phyloP scores from a whole-genome alignment of 2,888 invertebrate species.

The Sipha maydis region DNA sequence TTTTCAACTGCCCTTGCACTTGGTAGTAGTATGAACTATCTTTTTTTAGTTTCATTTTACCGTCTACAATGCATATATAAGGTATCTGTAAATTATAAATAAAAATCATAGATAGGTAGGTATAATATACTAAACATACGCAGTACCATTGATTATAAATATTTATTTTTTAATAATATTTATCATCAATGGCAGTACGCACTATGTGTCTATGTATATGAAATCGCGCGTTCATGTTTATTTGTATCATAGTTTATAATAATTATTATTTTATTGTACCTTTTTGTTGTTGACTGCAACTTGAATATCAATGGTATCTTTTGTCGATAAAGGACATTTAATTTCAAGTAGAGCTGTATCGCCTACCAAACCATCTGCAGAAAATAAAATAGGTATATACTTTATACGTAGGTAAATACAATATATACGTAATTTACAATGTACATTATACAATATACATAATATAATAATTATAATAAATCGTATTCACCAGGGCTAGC shows the following conservation, averaged over 20 bases:
- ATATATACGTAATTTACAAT: too few relatives aligned
- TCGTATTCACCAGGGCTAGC: too few relatives aligned
- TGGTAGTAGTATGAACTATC: background rate
- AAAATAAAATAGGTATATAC: background rate
- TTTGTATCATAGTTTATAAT: too few relatives aligned
- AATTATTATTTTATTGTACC: too few relatives aligned
- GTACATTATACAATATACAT: background rate
- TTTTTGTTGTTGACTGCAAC: background rate
- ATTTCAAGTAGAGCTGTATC: background rate
- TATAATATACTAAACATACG: background rate
- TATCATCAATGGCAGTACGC: background rate
- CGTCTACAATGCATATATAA: background rate
- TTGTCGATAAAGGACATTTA: too few relatives aligned
- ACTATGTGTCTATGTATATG: too few relatives aligned
- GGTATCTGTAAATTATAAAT: background rate
- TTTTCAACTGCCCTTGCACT: background rate
- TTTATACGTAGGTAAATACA: too few relatives aligned
- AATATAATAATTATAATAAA: slow-evolving; percentile 17
- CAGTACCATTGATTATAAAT: too few relatives aligned
- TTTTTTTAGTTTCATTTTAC: too few relatives aligned
- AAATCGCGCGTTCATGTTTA: background rate
- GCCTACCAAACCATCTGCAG: background rate
- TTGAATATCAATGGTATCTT: background rate
- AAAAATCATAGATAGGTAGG: too few relatives aligned
- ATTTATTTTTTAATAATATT: background rate